A percentile compares a stretch with the other conserved stretches of the same genome.
phyloP scores from a whole-genome alignment of 2,888 invertebrate genomes.

The Ariolimax columbianus region DNA sequence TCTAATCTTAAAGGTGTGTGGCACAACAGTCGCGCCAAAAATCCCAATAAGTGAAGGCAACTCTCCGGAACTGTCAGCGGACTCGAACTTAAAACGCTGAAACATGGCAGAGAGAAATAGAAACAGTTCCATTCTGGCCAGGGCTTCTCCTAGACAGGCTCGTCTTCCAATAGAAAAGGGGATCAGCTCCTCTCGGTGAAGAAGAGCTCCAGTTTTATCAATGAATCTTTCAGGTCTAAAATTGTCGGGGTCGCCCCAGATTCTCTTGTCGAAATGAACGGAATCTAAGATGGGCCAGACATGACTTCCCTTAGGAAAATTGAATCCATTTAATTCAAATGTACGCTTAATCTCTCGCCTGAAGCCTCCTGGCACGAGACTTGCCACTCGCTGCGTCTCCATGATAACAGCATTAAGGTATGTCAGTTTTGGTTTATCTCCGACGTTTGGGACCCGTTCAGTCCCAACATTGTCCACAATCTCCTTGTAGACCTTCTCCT shows the following conservation, averaged over 20 bases:
- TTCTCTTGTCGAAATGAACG: slow-evolving; percentile 60
- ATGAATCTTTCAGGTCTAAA: slow-evolving; percentile 70
- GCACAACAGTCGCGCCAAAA: neutral
- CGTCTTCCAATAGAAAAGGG: slow-evolving; percentile 52
- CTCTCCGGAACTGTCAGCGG: neutral
- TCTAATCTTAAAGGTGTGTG: slow-evolving; percentile 1
- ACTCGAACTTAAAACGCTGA: slow-evolving; percentile 39
- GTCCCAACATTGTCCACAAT: slow-evolving; percentile 74
- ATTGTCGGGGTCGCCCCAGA: slow-evolving; percentile 61
- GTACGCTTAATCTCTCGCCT: slow-evolving; percentile 57
- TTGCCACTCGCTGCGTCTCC: slow-evolving; percentile 66
- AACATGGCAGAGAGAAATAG: slow-evolving; percentile 47
- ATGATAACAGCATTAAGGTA: slow-evolving; percentile 68
- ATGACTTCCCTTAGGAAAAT: slow-evolving; percentile 67
- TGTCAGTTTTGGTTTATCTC: slow-evolving; percentile 57
- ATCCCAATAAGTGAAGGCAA: slow-evolving; percentile 9
- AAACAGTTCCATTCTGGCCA: slow-evolving; percentile 47
- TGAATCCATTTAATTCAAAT: slow-evolving; percentile 63
- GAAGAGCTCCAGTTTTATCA: slow-evolving; percentile 51
- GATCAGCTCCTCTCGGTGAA: slow-evolving; percentile 52
- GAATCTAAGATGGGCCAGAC: slow-evolving; percentile 64
- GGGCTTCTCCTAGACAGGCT: slow-evolving; percentile 43
- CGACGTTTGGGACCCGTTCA: slow-evolving; percentile 54
- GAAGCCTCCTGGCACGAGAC: slow-evolving; percentile 59
- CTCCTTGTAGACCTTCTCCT: slow-evolving; percentile 56